Evolutionary conservation across 2,888 invertebrate species (phyloP), one percentile per base, ranked within the genome.

Genomic region (Apamea sordens): DNA sequence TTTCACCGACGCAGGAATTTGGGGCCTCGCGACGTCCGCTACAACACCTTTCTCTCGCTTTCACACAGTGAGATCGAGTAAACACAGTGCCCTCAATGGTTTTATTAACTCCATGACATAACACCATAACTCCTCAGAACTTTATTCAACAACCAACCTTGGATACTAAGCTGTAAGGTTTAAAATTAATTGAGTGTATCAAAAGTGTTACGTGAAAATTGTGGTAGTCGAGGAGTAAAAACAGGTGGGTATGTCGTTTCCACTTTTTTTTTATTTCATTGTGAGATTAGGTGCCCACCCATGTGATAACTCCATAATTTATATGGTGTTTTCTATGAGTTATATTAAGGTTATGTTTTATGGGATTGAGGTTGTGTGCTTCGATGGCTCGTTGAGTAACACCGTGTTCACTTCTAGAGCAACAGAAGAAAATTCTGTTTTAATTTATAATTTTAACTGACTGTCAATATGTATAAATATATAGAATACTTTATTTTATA

Each of bases 11-110:
- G 85, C 83, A 85, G 95, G 96, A 95, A 96, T 96, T 96, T 91
- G 95, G 95, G 91, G 91, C 91, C 91, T 89, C 84, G 82, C 87
- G 72, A 84, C 87, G 90, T 91, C 91, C 90, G 91, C 89, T 87
- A 91, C 56, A 63, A 89, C 89, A 92, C 94, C 95, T 96, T 96
- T 96, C 96, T 94, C 95, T 90, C 71, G 94, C 96, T 96, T 96
- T 96, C 96, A 92, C 95, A 85, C 89, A 86, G 91, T 88, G 91
- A 93, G 93, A 88, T 86, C 89, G 81, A 70, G 93, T 94, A 94
- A 94, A 93, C 94, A 93, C 91, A 90, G 91, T 94, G 94, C 92
- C 94, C 94, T 91, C 93, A 87, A 92, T 93, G 91, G 87, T 87
- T 82, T 63, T 74, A 80, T 75, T 67, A 72, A 76, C 79, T 72